Conservation (phyloP, 2,797 vertebrate species). For the Glossophaga mutica region DNA sequence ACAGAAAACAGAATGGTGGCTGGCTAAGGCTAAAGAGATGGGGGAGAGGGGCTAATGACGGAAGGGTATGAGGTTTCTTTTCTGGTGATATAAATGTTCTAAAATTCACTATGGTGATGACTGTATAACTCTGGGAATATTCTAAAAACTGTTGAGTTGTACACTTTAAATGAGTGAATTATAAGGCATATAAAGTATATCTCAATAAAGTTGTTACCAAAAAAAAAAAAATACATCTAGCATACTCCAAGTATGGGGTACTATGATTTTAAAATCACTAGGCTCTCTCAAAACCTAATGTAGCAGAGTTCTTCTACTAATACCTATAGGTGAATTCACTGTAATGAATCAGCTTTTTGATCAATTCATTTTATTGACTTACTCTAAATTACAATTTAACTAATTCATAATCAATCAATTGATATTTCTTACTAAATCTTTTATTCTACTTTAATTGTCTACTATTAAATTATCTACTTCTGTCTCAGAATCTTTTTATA, state of each 20-base stretch:
- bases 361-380: slow-evolving; percentile 6
- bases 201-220: background rate
- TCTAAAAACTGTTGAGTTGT: background rate
- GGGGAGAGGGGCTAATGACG: no score
- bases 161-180: background rate
- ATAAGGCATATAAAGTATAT: background rate
- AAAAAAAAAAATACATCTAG: background rate
- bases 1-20: no score
- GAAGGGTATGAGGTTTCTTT: no score
- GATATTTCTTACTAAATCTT: background rate
- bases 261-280: background rate
- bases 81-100: background rate
- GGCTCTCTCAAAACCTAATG: background rate
- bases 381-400: background rate
- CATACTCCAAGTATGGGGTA: background rate
- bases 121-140: background rate
- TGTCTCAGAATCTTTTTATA: background rate
- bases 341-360: background rate
- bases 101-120: background rate
- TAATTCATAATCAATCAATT: background rate
- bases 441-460: background rate
- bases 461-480: background rate
- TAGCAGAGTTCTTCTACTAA: background rate
- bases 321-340: background rate
- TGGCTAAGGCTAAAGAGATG: no score